Conservation (phyloP, 1,140 invertebrate genomes). For the Eurosta solidaginis region DNA sequence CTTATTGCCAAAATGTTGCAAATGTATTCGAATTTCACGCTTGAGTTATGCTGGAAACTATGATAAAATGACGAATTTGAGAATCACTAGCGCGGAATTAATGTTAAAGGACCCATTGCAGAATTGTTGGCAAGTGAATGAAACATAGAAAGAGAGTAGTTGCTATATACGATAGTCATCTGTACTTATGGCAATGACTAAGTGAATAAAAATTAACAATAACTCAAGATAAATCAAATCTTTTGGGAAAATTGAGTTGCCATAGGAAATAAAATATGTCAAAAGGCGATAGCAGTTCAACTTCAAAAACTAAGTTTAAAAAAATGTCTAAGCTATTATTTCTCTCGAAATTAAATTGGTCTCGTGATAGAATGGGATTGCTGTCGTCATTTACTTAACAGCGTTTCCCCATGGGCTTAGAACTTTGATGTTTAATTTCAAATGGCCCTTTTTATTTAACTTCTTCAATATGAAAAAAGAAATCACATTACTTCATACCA, state of each 20-base stretch:
- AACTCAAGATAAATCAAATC: not conserved
- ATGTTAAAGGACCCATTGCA: not conserved
- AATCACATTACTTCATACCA: too few species aligned
- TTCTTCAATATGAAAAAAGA: too few species aligned
- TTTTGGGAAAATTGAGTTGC: not conserved
- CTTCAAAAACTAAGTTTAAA: too few species aligned
- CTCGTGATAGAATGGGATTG: too few species aligned
- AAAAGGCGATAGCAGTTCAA: too few species aligned
- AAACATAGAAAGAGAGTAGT: not conserved
- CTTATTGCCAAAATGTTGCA: conserved; percentile 19
- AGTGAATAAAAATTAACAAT: not conserved
- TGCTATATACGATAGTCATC: not conserved
- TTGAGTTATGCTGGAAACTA: conserved; percentile 21
- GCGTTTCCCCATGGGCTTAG: too few species aligned
- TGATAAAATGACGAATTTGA: conserved; percentile 18
- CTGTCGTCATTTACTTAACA: too few species aligned
- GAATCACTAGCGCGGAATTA: conserved; percentile 9
- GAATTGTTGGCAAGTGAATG: not conserved
- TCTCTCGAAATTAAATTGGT: too few species aligned
- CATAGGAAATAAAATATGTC: too few species aligned
- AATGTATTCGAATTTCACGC: conserved; percentile 22
- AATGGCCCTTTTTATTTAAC: too few species aligned
- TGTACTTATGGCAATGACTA: not conserved
- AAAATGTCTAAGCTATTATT: too few species aligned
- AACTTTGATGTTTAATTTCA: too few species aligned